Base-by-base conservation (phyloP, 2,113 vertebrate species). In the Sorex araneus region DNA sequence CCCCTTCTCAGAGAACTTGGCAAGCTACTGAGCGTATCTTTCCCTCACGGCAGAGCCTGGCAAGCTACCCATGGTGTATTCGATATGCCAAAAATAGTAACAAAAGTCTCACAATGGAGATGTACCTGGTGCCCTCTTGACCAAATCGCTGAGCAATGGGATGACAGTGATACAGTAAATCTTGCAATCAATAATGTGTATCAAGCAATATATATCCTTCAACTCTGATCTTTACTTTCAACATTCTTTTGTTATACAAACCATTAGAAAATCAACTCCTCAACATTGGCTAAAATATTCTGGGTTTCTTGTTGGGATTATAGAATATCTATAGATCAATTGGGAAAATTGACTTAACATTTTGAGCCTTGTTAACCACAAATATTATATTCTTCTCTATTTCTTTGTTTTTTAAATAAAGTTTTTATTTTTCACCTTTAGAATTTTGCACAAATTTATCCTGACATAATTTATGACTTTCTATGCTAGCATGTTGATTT, bases 201-300 rank as follows among this genome's bases (percentile, higher is more conserved):
- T 60, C 47, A 47, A 21, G 25, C 54, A 76, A 36, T 43, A 10
- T 45, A 54, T 15, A 34, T 36, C 0, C 45, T 64, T 40, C 4
- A 77, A 45, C 23, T 63, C 70, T 75, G 34, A 92, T 67, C 50
- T 87, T 89, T 40, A 54, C 83, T 90, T 95, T 93, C 30, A 87
- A 84, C 4, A 2, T 34, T 57, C 7, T 60, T 60, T 60, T 18
- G 57, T 19, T 21, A 60, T 60, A 60, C 15, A 60, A 60, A 21
- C 57, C 57, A 63, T 57, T 69, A 82, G 32, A 81, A 30, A 82
- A 76, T 60, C 13, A 43, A 1, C 11, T 57, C 45, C n/a, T 40
- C 2, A 40, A 19, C 67, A 88, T 88, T 21, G 67, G 64, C 2
- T 2, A n/a, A 47, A 80, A 71, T 45, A 28, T 21, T 86, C 25